These are phyloP conservation scores for Eubucco bourcierii DNA, from an alignment of 2,113 vertebrate species.

Conservation along the genomic window DNA sequence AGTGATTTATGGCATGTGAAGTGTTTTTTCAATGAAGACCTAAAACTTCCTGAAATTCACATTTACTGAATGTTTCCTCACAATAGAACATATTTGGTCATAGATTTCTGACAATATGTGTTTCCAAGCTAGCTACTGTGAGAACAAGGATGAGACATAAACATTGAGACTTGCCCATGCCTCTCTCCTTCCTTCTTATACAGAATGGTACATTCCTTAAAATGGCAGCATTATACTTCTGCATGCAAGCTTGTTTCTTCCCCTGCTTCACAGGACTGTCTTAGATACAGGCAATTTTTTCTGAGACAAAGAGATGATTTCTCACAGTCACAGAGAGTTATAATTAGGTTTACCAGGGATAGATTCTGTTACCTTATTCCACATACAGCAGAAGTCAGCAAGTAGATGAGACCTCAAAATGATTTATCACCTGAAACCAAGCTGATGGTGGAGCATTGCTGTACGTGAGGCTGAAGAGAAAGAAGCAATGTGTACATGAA, in stretches of 20 bases:
- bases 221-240: background rate
- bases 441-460: background rate
- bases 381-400: constrained; percentile 16
- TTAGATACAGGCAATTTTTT: constrained; percentile 7
- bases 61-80: background rate
- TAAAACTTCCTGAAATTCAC: background rate
- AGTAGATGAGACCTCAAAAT: constrained; percentile 52
- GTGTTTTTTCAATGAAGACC: background rate
- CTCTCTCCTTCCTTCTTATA: background rate
- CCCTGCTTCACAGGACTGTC: background rate
- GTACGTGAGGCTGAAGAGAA: background rate
- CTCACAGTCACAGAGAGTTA: constrained; percentile 16
- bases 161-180: background rate
- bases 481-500: background rate
- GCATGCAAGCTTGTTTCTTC: background rate
- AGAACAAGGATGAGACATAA: background rate
- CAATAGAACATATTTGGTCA: background rate
- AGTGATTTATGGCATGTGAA: background rate
- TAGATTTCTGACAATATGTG: background rate
- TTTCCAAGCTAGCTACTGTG: background rate
- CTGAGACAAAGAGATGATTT: constrained; percentile 48
- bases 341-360: constrained; percentile 46
- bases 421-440: constrained; percentile 52
- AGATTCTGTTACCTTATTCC: constrained; percentile 41
- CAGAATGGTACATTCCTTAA: background rate